A percentile compares a stretch with the other conserved stretches of the same genome.
Conservation (phyloP, 1,140 invertebrate species). For the Eubasilissa regina region DNA sequence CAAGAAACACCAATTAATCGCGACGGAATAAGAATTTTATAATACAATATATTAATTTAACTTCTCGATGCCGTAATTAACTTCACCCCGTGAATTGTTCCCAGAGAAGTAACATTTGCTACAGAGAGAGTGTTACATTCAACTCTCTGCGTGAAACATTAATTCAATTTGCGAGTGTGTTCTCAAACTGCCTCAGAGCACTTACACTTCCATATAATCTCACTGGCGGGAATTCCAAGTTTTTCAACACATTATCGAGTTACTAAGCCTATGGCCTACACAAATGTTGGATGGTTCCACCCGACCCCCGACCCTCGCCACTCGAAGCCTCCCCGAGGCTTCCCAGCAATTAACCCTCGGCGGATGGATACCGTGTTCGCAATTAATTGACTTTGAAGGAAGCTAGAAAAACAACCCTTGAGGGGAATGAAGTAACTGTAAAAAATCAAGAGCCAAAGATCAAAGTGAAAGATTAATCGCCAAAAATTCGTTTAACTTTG, state of each 20-base stretch:
- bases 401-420: conserved; percentile 42
- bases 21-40: conserved; percentile 3
- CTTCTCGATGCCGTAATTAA: conserved; percentile 30
- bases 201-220: conserved; percentile 20
- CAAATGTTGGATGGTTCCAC: conserved; percentile 4
- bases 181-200: conserved; percentile 38
- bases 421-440: conserved; percentile 34
- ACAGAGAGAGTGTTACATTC: conserved; percentile 1
- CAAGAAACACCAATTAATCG: conserved; percentile 6
- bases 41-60: conserved; percentile 7
- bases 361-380: conserved; percentile 38
- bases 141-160: conserved; percentile 3
- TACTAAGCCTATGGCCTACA: conserved; percentile 19
- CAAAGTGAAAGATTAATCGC: conserved; percentile 45
- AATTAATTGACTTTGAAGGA: conserved; percentile 47
- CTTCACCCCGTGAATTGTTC: conserved; percentile 12
- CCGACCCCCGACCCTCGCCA: conserved; percentile 5
- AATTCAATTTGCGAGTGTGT: conserved; percentile 42
- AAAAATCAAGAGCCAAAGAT: conserved; percentile 42
- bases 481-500: conserved; percentile 41
- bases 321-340: conserved; percentile 7
- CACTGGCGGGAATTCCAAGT: conserved; percentile 38
- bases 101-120: conserved; percentile 1
- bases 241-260: conserved; percentile 42
- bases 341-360: conserved; percentile 40